A percentile compares a stretch with the other conserved stretches of the same genome.
Evolutionary conservation across 64 coral and sea anemone species (phyloP).

Genomic region (Stichodactyla mertensii): DNA sequence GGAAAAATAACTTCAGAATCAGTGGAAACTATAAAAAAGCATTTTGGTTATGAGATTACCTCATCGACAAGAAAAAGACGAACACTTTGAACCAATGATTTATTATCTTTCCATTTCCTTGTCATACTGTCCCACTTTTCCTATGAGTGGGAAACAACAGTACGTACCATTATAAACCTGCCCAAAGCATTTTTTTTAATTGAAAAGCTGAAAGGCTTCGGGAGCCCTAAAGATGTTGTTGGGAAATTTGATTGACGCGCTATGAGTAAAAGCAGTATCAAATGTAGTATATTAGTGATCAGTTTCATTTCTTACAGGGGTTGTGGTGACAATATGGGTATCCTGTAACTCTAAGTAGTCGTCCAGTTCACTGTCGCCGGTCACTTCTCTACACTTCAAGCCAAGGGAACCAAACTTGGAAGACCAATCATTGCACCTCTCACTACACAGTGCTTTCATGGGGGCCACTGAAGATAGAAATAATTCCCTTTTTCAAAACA

Average conservation of each 20-base stretch:
- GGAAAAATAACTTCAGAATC: not conserved
- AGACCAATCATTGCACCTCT: constrained; percentile 78
- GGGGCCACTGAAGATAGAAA: constrained; percentile 73
- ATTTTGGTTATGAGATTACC: constrained; percentile 20
- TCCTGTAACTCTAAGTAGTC: constrained; percentile 87
- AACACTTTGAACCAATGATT: constrained; percentile 82
- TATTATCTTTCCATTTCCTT: constrained; percentile 98
- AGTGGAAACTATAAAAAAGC: not conserved
- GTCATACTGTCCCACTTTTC: constrained; percentile 99
- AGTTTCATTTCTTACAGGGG: constrained; percentile 67
- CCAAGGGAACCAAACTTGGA: constrained; percentile 79
- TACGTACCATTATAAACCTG: no score
- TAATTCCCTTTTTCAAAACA: not conserved
- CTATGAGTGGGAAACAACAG: constrained; percentile 27
- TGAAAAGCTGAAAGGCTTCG: not conserved
- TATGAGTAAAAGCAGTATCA: not conserved
- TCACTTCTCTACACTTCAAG: constrained; percentile 90
- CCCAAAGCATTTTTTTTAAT: not conserved
- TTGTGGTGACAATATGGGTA: constrained; percentile 81
- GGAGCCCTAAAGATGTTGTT: not conserved
- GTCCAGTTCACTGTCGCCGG: constrained; percentile 93
- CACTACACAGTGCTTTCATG: constrained; percentile 98
- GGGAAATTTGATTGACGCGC: not conserved
- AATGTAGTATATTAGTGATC: not conserved
- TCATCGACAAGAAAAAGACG: constrained; percentile 96